Conservation (phyloP, 2,113 vertebrate genomes). For the Camelus bactrianus region DNA sequence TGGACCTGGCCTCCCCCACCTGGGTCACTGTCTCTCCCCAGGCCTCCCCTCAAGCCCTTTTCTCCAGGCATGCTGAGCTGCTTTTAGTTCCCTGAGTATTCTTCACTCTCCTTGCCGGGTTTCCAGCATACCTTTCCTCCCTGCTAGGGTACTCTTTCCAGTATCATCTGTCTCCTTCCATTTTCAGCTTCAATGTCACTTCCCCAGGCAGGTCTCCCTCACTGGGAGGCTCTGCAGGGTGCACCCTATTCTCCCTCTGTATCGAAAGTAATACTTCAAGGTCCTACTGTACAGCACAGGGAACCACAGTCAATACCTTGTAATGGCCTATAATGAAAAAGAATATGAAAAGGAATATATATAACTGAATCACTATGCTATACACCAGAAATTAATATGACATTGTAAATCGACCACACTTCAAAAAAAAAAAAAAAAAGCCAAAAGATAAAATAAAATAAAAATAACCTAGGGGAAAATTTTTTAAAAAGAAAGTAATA, state of each 20-base stretch:
- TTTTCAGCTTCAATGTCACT: background rate
- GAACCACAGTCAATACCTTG: no score
- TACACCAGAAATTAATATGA: no score
- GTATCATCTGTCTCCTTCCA: background rate
- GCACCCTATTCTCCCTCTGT: background rate
- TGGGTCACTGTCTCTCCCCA: background rate
- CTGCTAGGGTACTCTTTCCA: background rate
- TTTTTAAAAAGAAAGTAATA: no score
- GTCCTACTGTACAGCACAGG: no score
- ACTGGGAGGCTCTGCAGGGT: background rate
- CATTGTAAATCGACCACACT: no score
- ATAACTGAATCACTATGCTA: no score
- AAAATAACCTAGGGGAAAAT: no score
- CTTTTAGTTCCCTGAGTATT: background rate
- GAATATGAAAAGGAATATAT: no score
- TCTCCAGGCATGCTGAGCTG: background rate
- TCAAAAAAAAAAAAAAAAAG: no score
- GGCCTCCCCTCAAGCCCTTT: background rate
- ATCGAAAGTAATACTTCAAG: background rate
- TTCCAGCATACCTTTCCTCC: background rate
- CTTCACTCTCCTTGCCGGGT: background rate
- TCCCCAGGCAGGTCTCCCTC: background rate
- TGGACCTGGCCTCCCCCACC: background rate
- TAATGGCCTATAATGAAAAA: no score
- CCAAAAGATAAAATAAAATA: no score